phyloP scores from a whole-genome alignment of 2,113 vertebrate species.

The Anhinga anhinga region DNA sequence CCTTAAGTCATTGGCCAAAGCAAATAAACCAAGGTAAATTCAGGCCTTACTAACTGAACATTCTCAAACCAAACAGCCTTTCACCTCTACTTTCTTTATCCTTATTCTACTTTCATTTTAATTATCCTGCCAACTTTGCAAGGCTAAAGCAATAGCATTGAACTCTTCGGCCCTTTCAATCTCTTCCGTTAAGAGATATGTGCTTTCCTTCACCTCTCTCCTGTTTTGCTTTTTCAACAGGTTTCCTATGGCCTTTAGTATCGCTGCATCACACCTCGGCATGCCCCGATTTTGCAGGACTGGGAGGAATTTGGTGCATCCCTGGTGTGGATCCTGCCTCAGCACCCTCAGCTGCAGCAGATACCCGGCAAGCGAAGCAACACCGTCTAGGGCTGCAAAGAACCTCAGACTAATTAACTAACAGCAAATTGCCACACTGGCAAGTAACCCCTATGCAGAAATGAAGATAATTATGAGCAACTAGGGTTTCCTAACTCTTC shows the following conservation, averaged over 20 bases:
- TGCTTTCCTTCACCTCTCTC: background rate
- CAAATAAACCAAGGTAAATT: background rate
- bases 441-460: background rate
- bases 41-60: background rate
- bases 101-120: background rate
- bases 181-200: rapidly evolving
- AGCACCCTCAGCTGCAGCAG: background rate
- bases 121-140: background rate
- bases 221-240: background rate
- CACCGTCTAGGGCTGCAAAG: background rate
- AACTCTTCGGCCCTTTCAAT: background rate
- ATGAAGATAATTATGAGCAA: background rate
- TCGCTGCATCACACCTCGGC: rapidly evolving
- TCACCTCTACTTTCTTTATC: background rate
- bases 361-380: background rate
- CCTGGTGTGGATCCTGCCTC: background rate
- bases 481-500: background rate
- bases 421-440: background rate
- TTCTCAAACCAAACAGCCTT: background rate
- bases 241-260: background rate
- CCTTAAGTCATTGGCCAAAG: background rate
- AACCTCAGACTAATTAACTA: background rate
- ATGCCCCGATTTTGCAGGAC: background rate
- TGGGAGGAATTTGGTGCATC: background rate
- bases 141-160: background rate